These are phyloP conservation scores for Pyralis farinalis DNA, from an alignment of 2,888 invertebrate genomes.

Conservation along the genomic window DNA sequence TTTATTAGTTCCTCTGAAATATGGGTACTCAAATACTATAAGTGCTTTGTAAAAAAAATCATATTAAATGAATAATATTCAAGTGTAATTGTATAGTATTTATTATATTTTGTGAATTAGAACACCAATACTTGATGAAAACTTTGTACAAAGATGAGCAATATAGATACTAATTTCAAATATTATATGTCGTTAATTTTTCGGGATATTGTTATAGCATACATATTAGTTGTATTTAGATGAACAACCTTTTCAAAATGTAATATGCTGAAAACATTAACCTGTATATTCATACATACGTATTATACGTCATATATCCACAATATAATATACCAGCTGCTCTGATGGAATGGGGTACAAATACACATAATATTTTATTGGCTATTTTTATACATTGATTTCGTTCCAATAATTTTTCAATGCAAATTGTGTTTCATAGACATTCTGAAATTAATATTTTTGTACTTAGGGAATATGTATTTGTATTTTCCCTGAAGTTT, in stretches of 20 bases:
- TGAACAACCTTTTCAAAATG: conserved; percentile 37
- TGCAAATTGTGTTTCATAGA: conserved; percentile 45
- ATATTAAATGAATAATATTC: conserved; percentile 47
- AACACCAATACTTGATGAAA: conserved; percentile 77
- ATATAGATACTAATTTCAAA: conserved; percentile 72
- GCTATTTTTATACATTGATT: conserved; percentile 58
- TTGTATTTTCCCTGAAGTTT: conserved; percentile 32
- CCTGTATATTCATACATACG: conserved; percentile 26
- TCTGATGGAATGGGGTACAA: conserved; percentile 77
- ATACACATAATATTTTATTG: conserved; percentile 57
- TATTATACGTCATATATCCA: conserved; percentile 29
- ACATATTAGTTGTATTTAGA: conserved; percentile 61
- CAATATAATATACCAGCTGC: conserved; percentile 63
- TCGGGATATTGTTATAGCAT: conserved; percentile 65
- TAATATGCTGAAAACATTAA: conserved; percentile 45
- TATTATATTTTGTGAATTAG: conserved; percentile 70
- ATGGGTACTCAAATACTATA: conserved; percentile 52
- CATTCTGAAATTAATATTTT: conserved; percentile 75
- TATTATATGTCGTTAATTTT: conserved; percentile 64
- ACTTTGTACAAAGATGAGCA: conserved; percentile 80
- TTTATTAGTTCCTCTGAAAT: conserved; percentile 59
- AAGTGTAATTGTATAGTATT: conserved; percentile 60
- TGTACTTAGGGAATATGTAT: conserved; percentile 70
- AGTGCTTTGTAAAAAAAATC: conserved; percentile 55
- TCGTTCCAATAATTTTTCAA: conserved; percentile 32